phyloP scores from a whole-genome alignment of 2,888 invertebrate species.

The Tridacna gigas region DNA sequence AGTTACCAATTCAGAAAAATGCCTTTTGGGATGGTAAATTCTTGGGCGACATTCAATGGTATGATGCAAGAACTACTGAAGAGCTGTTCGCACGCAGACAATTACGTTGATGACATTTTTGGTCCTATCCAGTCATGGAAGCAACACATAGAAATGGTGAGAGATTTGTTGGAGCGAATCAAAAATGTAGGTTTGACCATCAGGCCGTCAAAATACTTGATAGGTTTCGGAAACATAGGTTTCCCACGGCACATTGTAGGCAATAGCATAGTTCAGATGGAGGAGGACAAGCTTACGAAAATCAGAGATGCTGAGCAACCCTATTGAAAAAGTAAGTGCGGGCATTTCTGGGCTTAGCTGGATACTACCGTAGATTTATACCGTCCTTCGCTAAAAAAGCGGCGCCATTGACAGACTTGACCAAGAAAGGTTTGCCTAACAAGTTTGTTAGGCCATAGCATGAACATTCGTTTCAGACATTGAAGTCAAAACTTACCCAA shows the following conservation, averaged over 20 bases:
- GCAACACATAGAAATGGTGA: slow-evolving; percentile 17
- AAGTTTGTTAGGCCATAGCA: background rate
- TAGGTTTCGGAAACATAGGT: slow-evolving; percentile 16
- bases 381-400: background rate
- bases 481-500: background rate
- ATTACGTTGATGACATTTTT: no score
- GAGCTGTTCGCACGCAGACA: slow-evolving; percentile 1
- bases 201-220: slow-evolving; percentile 35
- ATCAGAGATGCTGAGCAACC: slow-evolving; percentile 20
- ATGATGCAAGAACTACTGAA: slow-evolving; percentile 25
- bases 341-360: slow-evolving; percentile 21
- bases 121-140: slow-evolving; percentile 24
- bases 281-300: slow-evolving; percentile 21
- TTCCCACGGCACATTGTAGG: slow-evolving; percentile 37
- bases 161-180: slow-evolving; percentile 2
- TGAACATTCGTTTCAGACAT: background rate
- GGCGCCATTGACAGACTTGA: background rate
- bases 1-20: slow-evolving; percentile 17
- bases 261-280: slow-evolving; percentile 19
- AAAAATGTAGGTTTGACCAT: slow-evolving; percentile 32
- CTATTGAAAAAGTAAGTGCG: slow-evolving; percentile 39
- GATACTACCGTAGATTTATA: background rate
- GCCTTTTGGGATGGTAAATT: slow-evolving; percentile 39
- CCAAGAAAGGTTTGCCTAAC: background rate
- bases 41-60: slow-evolving; percentile 31